These are phyloP conservation scores for Eupeodes corollae DNA, from an alignment of 1,140 invertebrate genomes.

Conservation along the genomic window DNA sequence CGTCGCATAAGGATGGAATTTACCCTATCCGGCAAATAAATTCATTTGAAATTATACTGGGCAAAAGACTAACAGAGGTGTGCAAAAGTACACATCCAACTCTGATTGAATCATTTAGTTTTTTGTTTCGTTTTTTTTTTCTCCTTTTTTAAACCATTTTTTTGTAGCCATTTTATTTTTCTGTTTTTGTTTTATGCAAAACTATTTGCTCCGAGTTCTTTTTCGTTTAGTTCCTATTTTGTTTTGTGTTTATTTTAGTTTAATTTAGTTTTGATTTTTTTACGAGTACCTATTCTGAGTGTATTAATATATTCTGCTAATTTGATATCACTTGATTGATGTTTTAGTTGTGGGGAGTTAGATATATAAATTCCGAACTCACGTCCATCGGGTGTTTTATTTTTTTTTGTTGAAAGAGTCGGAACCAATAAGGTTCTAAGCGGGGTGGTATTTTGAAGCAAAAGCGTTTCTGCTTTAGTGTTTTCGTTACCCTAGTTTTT, in stretches of 20 bases:
- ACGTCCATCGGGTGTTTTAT: too few relatives aligned
- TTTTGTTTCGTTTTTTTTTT: too few relatives aligned
- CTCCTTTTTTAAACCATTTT: conserved; percentile 1
- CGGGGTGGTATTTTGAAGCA: too few relatives aligned
- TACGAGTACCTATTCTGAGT: conserved; percentile 8
- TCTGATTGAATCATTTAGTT: conserved; percentile 28
- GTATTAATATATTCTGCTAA: conserved; percentile 35
- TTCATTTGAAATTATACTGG: conserved; percentile 21
- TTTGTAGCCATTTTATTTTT: not conserved
- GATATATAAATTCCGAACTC: too few relatives aligned
- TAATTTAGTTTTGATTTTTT: not conserved
- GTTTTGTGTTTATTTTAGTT: not conserved
- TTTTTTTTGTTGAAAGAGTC: too few relatives aligned
- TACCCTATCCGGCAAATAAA: conserved; percentile 22
- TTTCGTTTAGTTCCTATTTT: not conserved
- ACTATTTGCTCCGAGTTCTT: not conserved
- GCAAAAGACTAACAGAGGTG: conserved; percentile 33
- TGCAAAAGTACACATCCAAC: conserved; percentile 34
- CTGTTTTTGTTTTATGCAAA: not conserved
- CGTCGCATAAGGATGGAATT: conserved; percentile 19
- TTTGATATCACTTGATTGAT: conserved; percentile 25
- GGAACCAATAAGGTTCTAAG: too few relatives aligned
- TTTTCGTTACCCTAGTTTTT: too few relatives aligned
- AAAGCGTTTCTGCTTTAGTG: too few relatives aligned
- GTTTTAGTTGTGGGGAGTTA: not conserved